Percentiles rank a stretch among this genome's conserved stretches.
These are phyloP conservation scores for Trachelus tabidus DNA, from an alignment of 2,888 invertebrate genomes.

Conservation along the genomic window DNA sequence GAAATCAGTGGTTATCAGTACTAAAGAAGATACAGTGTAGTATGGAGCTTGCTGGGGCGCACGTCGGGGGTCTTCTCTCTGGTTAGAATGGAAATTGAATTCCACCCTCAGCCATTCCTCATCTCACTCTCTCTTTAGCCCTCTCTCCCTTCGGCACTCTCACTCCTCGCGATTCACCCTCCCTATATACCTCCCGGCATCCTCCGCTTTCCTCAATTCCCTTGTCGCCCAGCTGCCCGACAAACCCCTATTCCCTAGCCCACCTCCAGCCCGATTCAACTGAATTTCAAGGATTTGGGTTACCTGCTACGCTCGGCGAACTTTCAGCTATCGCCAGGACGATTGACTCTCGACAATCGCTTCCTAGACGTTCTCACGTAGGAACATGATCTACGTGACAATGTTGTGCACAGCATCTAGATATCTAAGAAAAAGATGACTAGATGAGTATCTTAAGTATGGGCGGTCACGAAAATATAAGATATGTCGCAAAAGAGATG, in stretches of 20 bases:
- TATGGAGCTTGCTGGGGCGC: conserved; percentile 29
- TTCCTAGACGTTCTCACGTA: not conserved
- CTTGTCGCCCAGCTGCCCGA: conserved; percentile 8
- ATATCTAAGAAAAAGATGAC: not conserved
- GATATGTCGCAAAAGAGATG: not conserved
- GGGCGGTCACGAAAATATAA: not conserved
- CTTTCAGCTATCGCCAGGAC: conserved; percentile 14
- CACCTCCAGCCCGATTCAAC: conserved; percentile 35
- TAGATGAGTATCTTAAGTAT: not conserved
- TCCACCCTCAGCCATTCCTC: conserved; percentile 45
- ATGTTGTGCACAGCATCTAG: not conserved
- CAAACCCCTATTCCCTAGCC: conserved; percentile 24
- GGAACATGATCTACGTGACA: not conserved
- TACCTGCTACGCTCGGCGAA: conserved; percentile 28
- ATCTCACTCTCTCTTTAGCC: conserved; percentile 32
- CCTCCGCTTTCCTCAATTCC: conserved; percentile 8
- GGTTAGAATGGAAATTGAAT: conserved; percentile 55
- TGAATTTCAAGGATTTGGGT: conserved; percentile 41
- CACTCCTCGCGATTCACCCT: conserved; percentile 5
- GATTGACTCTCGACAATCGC: conserved; percentile 6
- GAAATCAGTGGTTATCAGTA: conserved; percentile 24
- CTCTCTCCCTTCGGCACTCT: conserved; percentile 27
- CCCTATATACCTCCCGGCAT: conserved; percentile 13
- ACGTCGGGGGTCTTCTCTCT: conserved; percentile 39
- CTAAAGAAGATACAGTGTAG: conserved; percentile 24